Evolutionary conservation across 2,113 vertebrate genomes (phyloP), one percentile per base, ranked within the genome.

Genomic region (Brachyhypopomus gauderio): DNA sequence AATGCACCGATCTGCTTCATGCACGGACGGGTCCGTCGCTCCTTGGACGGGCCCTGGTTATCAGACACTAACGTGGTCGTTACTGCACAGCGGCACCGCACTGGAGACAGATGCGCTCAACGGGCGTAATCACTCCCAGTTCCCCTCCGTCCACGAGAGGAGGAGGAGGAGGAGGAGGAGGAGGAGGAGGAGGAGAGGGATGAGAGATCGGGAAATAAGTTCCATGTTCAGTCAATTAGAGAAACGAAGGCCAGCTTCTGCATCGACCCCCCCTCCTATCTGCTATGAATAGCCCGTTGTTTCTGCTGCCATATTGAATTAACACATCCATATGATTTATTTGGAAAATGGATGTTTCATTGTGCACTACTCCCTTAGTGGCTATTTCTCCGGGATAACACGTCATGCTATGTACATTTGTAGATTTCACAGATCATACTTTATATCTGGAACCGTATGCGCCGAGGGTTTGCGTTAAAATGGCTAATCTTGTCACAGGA

Each of bases 161-260:
- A 79, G 48, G 41, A 3, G 27, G 14, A 78, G 27, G 45, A 58
- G 30, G 41, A 20, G 85, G 64, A 73, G 36, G n/a, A n/a, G 25
- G 41, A 3, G 27, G 14, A 78, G 27, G 45, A 58, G 30, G 41
- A 20, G 85, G 64, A 73, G 36, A 80, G 75, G n/a, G 75, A 52
- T 34, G 27, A 80, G 72, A 70, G 17, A 56, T 41, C 55, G 56
- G 48, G 74, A 22, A 85, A 83, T 62, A 62, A 62, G 38, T 73
- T 25, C 17, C 71, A 70, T 38, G 19, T 77, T 72, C 59, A 73
- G 77, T 84, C 67, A 85, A 38, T 79, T 67, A 82, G 8, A 75
- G 62, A 84, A 87, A 86, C 3, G 62, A 86, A 71, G 75, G 80
- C 27, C 83, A 85, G 86, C 87, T 84, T 87, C 48, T 67, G 73